Base-by-base conservation (phyloP, 2,888 invertebrate genomes). In the Crossocerus cetratus region DNA sequence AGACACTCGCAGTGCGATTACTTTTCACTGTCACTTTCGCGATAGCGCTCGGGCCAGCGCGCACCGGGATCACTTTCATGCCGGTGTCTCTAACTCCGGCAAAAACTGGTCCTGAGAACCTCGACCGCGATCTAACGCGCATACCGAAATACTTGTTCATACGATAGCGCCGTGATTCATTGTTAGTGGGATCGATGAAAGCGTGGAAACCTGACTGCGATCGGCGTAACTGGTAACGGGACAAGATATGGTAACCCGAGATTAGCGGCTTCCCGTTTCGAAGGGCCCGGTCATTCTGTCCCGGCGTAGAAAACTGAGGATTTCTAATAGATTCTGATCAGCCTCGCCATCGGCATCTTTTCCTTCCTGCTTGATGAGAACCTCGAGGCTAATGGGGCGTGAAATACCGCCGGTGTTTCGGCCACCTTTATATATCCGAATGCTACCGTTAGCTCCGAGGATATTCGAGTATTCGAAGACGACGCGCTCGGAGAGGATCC, bases 21-120 rank as follows among this genome's bases (percentile, higher is more conserved):
- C 68, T 69, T 64, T 69, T 79, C 80, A 75, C 80, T 79, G 69
- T 78, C 77, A 63, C 73, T 79, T 65, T 67, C 74, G 58, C 68
- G 56, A 45, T 56, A 74, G 55, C 65, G 13, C 22, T 53, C 55
- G 21, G 20, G 45, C 42, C 42, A 57, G 18, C 43, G 14, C 62
- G 62, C 45, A 45, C 62, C 54, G 65, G 49, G 74, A 74, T 75
- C 65, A 55, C 75, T 69, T 65, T 44, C 55, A 64, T 66, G 69
- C 66, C 66, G 61, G 74, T 75, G 74, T 74, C 74, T 53, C 75
- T 32, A 56, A 58, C 60, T 63, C 66, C 69, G 69, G 64, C 74
- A 65, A 69, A 74, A 74, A 75, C 75, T 75, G 75, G 76, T 74
- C 69, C 63, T 65, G 60, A 18, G 74, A 44, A 69, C 74, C 74